phyloP scores from a whole-genome alignment of 2,113 vertebrate genomes.

The Hipposideros armiger region DNA sequence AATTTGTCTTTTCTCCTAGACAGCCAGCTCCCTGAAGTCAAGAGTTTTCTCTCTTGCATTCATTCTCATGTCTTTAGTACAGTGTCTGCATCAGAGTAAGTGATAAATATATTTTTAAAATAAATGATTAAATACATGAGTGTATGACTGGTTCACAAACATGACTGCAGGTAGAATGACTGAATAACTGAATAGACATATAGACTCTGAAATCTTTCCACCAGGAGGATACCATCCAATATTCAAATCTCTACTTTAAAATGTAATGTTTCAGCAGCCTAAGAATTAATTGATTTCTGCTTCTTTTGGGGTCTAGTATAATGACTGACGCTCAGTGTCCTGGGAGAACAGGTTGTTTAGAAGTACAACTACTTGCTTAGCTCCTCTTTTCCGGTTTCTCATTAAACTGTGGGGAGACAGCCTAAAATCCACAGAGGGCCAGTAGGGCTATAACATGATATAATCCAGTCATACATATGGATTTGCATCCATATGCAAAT shows the following conservation, averaged over 20 bases:
- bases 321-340: neutral
- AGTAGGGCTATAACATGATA: neutral
- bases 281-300: neutral
- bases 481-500: no score
- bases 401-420: neutral
- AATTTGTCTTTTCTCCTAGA: neutral
- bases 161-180: neutral
- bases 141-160: neutral
- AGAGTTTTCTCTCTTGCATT: neutral
- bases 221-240: neutral
- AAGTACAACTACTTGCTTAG: neutral
- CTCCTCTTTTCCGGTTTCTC: neutral
- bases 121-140: neutral
- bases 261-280: neutral
- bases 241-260: slow-evolving; percentile 22
- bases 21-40: neutral
- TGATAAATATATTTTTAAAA: neutral
- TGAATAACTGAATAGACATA: neutral
- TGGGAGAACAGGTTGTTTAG: neutral
- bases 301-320: neutral
- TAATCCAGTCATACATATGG: neutral
- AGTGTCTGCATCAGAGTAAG: neutral
- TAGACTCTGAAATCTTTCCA: neutral
- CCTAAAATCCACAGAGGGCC: neutral
- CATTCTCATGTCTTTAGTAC: neutral